A percentile compares a stretch with the other conserved stretches of the same genome.
These are phyloP conservation scores for Beroe forskalii DNA, from an alignment of 37 sponge, comb jelly and placozoan genomes.

Conservation along the genomic window DNA sequence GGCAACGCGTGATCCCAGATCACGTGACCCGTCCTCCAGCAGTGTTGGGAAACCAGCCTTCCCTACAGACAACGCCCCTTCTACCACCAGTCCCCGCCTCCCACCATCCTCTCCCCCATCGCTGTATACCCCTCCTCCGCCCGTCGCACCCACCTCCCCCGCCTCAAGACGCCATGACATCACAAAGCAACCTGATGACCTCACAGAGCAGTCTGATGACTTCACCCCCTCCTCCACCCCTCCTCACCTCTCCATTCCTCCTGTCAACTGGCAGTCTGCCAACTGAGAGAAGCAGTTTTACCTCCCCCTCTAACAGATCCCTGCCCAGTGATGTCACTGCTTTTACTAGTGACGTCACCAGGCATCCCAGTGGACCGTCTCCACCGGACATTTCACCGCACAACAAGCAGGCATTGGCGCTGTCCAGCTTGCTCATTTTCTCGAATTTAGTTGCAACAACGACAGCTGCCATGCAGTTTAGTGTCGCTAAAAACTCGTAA, in stretches of 20 bases:
- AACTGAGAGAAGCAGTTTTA: background rate
- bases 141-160: too few relatives aligned
- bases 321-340: background rate
- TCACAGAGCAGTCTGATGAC: background rate
- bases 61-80: background rate
- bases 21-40: background rate
- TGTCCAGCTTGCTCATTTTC: conserved; percentile 20
- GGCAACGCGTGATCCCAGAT: background rate
- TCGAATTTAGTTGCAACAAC: conserved; percentile 29
- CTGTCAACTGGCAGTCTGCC: background rate
- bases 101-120: conserved; percentile 8
- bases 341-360: background rate
- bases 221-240: too few relatives aligned
- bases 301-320: background rate
- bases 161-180: too few relatives aligned
- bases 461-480: conserved; percentile 19
- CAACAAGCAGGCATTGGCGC: background rate
- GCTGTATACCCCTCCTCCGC: conserved; percentile 11
- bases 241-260: too few relatives aligned
- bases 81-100: background rate
- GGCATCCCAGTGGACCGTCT: too few relatives aligned
- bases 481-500: background rate
- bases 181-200: background rate
- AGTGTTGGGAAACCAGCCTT: background rate
- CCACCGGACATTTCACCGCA: background rate